Conservation (phyloP, 2,888 invertebrate species). For the Harpalus rufipes region DNA sequence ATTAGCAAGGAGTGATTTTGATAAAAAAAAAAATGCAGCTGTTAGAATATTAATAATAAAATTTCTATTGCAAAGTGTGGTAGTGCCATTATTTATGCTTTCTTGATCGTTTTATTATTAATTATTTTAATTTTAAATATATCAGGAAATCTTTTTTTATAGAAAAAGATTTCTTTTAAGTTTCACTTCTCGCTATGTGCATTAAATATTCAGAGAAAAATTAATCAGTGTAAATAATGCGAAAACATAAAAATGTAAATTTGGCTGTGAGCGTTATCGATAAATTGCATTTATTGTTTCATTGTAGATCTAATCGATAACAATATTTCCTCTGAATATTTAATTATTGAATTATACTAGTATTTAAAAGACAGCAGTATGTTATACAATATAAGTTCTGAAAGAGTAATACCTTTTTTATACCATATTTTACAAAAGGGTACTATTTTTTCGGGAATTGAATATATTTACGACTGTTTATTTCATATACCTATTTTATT, state of each 20-base stretch:
- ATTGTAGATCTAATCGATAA: constrained; percentile 38
- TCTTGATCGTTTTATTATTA: background rate
- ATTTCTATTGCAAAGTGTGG: constrained; percentile 18
- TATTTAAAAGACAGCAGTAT: constrained; percentile 51
- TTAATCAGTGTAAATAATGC: constrained; percentile 22
- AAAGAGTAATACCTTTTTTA: constrained; percentile 25
- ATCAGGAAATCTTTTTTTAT: no score
- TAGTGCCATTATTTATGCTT: constrained; percentile 26
- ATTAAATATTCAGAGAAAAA: constrained; percentile 39
- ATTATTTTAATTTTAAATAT: constrained; percentile 2
- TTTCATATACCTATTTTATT: constrained; percentile 52
- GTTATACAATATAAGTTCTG: constrained; percentile 37
- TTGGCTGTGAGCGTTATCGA: constrained; percentile 55
- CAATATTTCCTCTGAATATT: constrained; percentile 36
- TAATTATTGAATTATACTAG: constrained; percentile 13
- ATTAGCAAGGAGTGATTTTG: constrained; percentile 12
- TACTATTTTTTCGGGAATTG: constrained; percentile 35
- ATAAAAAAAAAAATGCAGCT: background rate
- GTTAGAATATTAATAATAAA: background rate
- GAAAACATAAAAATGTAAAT: constrained; percentile 37
- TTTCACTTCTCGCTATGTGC: constrained; percentile 16
- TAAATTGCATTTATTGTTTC: constrained; percentile 52
- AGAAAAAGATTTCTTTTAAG: background rate
- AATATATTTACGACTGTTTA: constrained; percentile 57
- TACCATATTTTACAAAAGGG: constrained; percentile 5